phyloP scores from a whole-genome alignment of 2,888 invertebrate species.

The Acrobeloides nanus region DNA sequence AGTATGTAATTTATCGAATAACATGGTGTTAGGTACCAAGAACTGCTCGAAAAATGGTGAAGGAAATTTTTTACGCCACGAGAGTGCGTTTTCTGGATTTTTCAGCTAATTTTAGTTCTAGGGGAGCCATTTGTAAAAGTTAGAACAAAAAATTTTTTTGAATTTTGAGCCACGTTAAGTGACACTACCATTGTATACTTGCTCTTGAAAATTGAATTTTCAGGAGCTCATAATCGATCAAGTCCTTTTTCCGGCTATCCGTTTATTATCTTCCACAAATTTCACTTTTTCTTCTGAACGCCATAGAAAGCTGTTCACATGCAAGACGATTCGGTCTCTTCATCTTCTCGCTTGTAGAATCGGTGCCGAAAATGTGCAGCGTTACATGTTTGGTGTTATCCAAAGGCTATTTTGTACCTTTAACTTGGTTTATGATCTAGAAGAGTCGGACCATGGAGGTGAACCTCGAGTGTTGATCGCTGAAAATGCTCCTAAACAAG shows the following conservation, averaged over 20 bases:
- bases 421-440: conserved; percentile 21
- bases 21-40: no score
- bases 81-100: no score
- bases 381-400: conserved; percentile 35
- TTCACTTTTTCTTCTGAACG: conserved; percentile 18
- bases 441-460: conserved; percentile 6
- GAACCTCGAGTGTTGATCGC: conserved; percentile 8
- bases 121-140: neutral
- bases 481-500: conserved; percentile 16
- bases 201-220: conserved; percentile 35
- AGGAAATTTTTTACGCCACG: no score
- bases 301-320: conserved; percentile 22
- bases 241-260: conserved; percentile 74
- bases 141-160: no score
- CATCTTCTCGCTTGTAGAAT: conserved; percentile 60
- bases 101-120: no score
- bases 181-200: no score
- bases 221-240: conserved; percentile 78
- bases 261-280: conserved; percentile 70
- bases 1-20: no score
- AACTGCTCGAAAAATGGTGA: no score
- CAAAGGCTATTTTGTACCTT: conserved; percentile 40
- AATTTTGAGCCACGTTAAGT: no score
- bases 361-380: conserved; percentile 58
- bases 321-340: conserved; percentile 17